Percentiles rank a stretch among this genome's conserved stretches.
These are phyloP conservation scores for Varecia variegata DNA, from an alignment of 2,797 vertebrate genomes.

Conservation along the genomic window DNA sequence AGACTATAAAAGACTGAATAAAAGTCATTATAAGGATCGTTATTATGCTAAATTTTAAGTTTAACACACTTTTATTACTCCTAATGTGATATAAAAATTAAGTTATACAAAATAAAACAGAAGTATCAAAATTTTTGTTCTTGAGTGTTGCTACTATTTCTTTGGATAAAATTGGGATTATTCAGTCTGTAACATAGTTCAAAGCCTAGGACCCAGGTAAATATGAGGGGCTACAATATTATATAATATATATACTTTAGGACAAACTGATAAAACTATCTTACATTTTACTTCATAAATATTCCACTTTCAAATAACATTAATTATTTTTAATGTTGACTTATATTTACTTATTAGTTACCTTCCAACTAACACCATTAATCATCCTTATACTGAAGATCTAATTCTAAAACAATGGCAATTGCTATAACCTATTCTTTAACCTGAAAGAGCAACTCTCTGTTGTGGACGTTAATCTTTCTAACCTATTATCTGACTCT, in stretches of 20 bases:
- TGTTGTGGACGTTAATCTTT: background rate
- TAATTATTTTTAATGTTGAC: constrained; percentile 32
- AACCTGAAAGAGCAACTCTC: background rate
- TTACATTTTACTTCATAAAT: constrained; percentile 15
- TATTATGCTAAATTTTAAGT: constrained; percentile 66
- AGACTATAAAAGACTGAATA: constrained; percentile 64
- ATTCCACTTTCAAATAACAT: background rate
- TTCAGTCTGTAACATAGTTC: constrained; percentile 26
- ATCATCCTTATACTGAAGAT: background rate
- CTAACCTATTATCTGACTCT: background rate
- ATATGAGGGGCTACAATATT: background rate
- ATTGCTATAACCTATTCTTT: background rate
- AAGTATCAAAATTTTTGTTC: background rate
- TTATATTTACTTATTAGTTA: constrained; percentile 9
- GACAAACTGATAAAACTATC: constrained; percentile 9
- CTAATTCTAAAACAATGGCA: constrained; percentile 19
- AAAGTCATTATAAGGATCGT: constrained; percentile 58
- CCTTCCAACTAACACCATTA: background rate
- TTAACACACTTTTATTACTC: constrained; percentile 65
- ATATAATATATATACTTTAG: background rate
- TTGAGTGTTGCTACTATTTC: constrained; percentile 18
- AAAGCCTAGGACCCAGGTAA: constrained; percentile 12
- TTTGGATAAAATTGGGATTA: constrained; percentile 28
- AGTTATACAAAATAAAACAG: constrained; percentile 23
- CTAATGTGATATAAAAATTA: constrained; percentile 29